Conservation (phyloP, 2,797 vertebrate species). For the Paramormyrops hopkinsi region DNA sequence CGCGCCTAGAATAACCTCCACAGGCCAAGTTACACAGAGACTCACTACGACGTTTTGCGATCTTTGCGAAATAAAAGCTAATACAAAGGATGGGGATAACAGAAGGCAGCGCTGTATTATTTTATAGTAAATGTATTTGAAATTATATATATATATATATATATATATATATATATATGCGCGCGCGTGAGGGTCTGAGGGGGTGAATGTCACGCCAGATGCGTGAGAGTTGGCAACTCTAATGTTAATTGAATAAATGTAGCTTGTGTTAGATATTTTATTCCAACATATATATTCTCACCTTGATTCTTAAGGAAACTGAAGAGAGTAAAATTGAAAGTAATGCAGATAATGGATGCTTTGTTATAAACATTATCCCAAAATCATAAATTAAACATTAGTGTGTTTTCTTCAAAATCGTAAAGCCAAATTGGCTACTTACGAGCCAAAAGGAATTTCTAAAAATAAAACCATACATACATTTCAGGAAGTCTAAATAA, state of each 20-base stretch:
- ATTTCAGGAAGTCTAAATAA: neutral
- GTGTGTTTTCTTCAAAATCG: neutral
- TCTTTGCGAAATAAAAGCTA: neutral
- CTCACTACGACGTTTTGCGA: neutral
- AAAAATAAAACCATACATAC: neutral
- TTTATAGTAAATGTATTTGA: neutral
- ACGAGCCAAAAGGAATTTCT: neutral
- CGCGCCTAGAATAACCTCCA: neutral
- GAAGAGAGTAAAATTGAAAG: neutral
- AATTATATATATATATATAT: too few species aligned
- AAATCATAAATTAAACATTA: neutral
- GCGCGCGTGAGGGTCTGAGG: neutral
- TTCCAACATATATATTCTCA: neutral
- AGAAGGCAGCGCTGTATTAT: neutral
- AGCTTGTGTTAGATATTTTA: neutral
- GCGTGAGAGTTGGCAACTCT: neutral
- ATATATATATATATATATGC: too few species aligned
- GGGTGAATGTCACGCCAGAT: neutral
- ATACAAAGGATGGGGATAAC: neutral
- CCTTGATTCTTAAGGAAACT: neutral
- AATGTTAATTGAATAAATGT: neutral
- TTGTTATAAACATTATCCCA: neutral
- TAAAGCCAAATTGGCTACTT: neutral
- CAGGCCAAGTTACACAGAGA: neutral
- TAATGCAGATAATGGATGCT: neutral